Base-by-base conservation (phyloP, 2,797 vertebrate genomes). In the Menidia menidia region DNA sequence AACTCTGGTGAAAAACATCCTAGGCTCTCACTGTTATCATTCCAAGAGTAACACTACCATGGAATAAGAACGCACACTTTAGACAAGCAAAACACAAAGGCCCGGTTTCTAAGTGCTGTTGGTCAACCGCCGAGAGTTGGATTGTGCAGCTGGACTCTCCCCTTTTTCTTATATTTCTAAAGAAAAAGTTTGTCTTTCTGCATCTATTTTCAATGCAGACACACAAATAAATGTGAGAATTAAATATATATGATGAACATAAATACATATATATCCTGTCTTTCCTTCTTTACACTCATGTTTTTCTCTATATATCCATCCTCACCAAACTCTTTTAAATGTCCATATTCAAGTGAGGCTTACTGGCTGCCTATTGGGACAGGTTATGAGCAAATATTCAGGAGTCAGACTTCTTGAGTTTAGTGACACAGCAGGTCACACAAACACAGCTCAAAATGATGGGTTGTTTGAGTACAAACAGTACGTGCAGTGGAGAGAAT, bases 11-110 rank as follows among this genome's bases (percentile, higher is more conserved):
- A 68, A 85, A 81, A 75, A 81, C 80, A 83, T 84, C 76, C 83
- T 71, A 62, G 68, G 63, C 48, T 18, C 66, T 84, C 44, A 51
- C 63, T 91, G 80, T 88, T 90, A 85, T 91, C 85, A 91, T 92
- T 93, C 89, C 86, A 90, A 70, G 83, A 86, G 73, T 84, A 81
- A 64, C 76, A 88, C 89, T 91, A 92, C 92, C 90, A 92, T 16
- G 33, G 67, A 87, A 78, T 65, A 87, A 89, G 75, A 89, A 89
- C 83, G 90, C 25, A 35, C 19, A 71, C 69, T 87, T 53, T 57
- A 75, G 72, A 88, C 77, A 88, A 93, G 89, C 80, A 85, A 80
- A 80, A 89, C 83, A 87, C 60, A 62, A 14, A 43, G 66, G 69
- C 63, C 57, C 42, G 10, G 64, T 76, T 85, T 91, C 76, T 82